phyloP scores from a whole-genome alignment of 2,888 invertebrate genomes.

The Scaptomyza polygonia region DNA sequence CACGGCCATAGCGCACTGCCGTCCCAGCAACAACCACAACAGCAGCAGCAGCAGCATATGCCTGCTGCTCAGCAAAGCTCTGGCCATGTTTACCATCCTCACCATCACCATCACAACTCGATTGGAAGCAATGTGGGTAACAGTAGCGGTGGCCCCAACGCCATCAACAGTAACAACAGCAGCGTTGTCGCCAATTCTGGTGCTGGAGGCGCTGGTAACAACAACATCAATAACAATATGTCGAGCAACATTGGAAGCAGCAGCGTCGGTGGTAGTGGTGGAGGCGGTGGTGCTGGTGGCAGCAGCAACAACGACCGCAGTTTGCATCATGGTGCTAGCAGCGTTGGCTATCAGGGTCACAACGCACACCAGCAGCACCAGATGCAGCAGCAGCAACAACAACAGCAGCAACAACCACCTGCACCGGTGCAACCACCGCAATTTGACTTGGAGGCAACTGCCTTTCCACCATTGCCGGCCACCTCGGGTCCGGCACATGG shows the following conservation, averaged over 20 bases:
- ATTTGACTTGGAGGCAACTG: constrained; percentile 91
- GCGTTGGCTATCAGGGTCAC: constrained; percentile 71
- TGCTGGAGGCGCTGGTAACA: constrained; percentile 17
- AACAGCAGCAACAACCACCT: constrained; percentile 77
- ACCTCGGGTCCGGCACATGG: constrained; percentile 65
- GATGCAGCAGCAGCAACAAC: constrained; percentile 79
- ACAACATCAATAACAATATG: constrained; percentile 42
- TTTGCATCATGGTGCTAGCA: constrained; percentile 52
- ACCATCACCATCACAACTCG: constrained; percentile 63
- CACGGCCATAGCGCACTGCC: constrained; percentile 55
- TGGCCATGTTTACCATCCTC: constrained; percentile 60
- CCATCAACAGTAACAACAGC: constrained; percentile 29
- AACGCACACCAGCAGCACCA: constrained; percentile 71
- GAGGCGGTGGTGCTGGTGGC: constrained; percentile 39
- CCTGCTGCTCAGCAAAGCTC: constrained; percentile 55
- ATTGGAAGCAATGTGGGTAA: constrained; percentile 65
- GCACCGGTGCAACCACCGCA: constrained; percentile 86
- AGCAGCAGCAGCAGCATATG: constrained; percentile 56
- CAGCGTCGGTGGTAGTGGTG: constrained; percentile 30
- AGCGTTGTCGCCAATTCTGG: constrained; percentile 14
- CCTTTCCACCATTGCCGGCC: constrained; percentile 92
- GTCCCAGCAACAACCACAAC: constrained; percentile 66
- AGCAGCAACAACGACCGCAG: constrained; percentile 53
- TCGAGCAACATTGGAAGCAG: constrained; percentile 41
- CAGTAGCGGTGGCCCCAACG: constrained; percentile 47